Percentiles rank a stretch among this genome's conserved stretches.
Evolutionary conservation across 1,140 invertebrate species (phyloP).

Genomic region (Agraylea sexmaculata): DNA sequence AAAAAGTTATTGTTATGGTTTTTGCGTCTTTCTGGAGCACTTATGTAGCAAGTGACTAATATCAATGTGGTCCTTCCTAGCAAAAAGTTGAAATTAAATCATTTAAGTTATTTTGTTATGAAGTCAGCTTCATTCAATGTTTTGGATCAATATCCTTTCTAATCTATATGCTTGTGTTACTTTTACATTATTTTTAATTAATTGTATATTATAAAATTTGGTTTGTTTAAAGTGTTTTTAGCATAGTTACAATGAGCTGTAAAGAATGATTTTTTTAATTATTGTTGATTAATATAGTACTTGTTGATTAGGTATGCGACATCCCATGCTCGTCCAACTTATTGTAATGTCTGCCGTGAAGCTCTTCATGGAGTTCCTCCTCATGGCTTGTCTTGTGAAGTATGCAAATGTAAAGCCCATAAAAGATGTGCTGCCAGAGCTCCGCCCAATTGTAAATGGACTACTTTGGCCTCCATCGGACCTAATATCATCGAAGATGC

Average conservation of each 20-base stretch:
- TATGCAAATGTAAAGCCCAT: constrained; percentile 95
- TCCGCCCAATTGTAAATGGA: constrained; percentile 94
- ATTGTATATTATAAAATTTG: constrained; percentile 1
- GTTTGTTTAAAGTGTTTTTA: neutral
- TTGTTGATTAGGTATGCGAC: constrained; percentile 61
- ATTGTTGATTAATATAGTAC: no score
- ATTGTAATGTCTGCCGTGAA: constrained; percentile 92
- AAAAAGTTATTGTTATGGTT: no score
- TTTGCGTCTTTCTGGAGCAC: no score
- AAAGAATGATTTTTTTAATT: neutral
- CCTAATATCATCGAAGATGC: constrained; percentile 87
- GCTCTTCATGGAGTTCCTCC: constrained; percentile 84
- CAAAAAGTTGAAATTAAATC: no score
- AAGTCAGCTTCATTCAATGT: no score
- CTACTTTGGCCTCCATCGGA: constrained; percentile 82
- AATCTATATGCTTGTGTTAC: neutral
- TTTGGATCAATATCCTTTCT: no score
- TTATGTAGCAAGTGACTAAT: no score
- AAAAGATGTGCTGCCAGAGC: constrained; percentile 86
- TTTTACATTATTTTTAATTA: constrained; percentile 3
- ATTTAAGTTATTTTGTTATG: no score
- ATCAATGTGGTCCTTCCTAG: no score
- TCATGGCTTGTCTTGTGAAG: constrained; percentile 89
- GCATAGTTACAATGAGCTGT: neutral
- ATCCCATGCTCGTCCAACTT: constrained; percentile 87